phyloP scores from a whole-genome alignment of 2,888 invertebrate genomes.

The Pimpla rufipes region DNA sequence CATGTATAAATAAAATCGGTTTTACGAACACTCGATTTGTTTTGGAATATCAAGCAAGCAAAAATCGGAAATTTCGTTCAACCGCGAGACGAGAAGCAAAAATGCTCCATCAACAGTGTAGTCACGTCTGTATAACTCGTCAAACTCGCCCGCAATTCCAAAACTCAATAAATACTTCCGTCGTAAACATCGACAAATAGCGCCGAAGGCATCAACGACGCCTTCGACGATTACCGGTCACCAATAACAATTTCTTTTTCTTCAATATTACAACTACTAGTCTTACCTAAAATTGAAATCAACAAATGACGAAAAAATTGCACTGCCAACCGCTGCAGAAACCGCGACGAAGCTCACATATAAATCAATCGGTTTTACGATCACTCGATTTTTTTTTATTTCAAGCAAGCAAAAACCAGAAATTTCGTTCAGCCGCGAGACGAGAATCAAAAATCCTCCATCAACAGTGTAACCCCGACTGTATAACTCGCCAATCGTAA shows the following conservation, averaged over 20 bases:
- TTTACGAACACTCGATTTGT: no score
- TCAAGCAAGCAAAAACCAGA: not conserved
- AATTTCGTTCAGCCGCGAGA: not conserved
- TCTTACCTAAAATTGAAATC: not conserved
- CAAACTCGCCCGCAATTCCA: no score
- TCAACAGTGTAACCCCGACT: no score
- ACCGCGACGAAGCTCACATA: not conserved
- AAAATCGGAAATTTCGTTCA: no score
- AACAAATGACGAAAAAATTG: not conserved
- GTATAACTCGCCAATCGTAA: conserved; percentile 14
- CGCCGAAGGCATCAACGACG: not conserved
- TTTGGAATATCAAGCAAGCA: no score
- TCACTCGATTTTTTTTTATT: no score
- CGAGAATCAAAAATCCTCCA: not conserved
- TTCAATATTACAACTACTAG: no score
- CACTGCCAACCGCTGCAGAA: no score
- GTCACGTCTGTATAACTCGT: no score
- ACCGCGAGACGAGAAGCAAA: no score
- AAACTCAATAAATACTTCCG: not conserved
- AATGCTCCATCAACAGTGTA: no score
- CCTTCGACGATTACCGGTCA: not conserved
- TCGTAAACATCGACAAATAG: not conserved
- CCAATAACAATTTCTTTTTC: not conserved
- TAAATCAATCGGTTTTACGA: no score
- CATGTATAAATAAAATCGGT: not conserved